A percentile compares a stretch with the other conserved stretches of the same genome.
Evolutionary conservation across 2,888 invertebrate genomes (phyloP).

Genomic region (Leucophora obtusa): DNA sequence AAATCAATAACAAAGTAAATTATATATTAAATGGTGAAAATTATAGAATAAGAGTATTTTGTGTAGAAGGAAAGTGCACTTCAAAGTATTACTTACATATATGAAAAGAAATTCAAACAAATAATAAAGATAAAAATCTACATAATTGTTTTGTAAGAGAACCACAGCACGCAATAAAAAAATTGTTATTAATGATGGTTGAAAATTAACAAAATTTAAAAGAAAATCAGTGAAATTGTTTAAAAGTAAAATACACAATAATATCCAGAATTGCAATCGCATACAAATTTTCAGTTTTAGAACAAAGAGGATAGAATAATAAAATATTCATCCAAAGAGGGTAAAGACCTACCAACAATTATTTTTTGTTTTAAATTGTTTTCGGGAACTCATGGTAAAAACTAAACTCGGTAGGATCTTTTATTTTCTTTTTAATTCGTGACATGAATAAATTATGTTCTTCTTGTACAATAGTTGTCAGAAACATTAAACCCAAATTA

Average conservation of each 20-base stretch:
- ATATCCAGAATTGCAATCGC: slow-evolving; percentile 4
- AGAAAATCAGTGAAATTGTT: neutral
- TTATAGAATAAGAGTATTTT: slow-evolving; percentile 20
- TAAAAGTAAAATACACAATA: neutral
- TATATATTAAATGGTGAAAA: slow-evolving; percentile 57
- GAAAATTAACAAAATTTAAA: neutral
- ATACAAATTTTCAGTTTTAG: neutral
- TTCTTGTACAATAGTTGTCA: slow-evolving; percentile 1
- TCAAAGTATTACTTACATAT: no score
- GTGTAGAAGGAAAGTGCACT: slow-evolving; percentile 31
- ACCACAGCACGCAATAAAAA: neutral
- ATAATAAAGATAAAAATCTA: slow-evolving; percentile 24
- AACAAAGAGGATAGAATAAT: no score
- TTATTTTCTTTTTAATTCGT: slow-evolving; percentile 33
- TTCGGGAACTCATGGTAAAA: neutral
- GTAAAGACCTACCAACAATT: no score
- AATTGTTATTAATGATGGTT: neutral
- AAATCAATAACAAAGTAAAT: slow-evolving; percentile 67
- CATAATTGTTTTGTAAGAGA: neutral
- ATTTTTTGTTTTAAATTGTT: neutral
- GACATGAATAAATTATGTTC: slow-evolving; percentile 53
- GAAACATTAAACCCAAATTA: neutral
- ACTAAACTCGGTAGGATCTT: neutral
- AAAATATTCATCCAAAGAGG: no score
- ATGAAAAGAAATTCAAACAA: neutral